Evolutionary conservation across 2,113 vertebrate species (phyloP).

Genomic region (Melanerpes aurifrons): DNA sequence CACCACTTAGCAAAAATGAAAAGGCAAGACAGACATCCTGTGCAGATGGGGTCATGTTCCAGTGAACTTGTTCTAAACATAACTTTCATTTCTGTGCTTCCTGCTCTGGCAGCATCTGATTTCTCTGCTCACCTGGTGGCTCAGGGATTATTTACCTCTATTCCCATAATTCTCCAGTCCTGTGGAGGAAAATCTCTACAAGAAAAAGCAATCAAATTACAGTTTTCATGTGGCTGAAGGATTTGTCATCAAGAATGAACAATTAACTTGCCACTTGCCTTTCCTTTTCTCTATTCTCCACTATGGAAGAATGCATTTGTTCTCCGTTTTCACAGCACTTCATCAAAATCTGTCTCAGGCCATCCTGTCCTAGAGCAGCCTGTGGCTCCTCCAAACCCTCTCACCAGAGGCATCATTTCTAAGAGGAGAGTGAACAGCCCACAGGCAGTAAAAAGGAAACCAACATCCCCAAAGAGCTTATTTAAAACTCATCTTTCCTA

Average conservation of each 20-base stretch:
- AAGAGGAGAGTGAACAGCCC: not conserved
- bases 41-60: not conserved
- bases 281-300: not conserved
- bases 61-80: slow-evolving; percentile 39
- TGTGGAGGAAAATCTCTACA: not conserved
- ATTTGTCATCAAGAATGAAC: not conserved
- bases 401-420: not conserved
- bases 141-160: not conserved
- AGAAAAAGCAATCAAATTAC: not conserved
- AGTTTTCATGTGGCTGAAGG: not conserved
- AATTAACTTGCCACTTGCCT: not conserved
- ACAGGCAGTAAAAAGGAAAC: not conserved
- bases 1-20: not conserved
- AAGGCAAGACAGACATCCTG: not conserved
- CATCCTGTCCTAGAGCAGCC: not conserved
- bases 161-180: not conserved
- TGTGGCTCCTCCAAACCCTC: not conserved
- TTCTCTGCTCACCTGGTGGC: not conserved
- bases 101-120: not conserved
- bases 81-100: not conserved
- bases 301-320: not conserved
- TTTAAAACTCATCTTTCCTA: not conserved
- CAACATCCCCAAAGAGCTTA: not conserved
- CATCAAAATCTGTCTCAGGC: not conserved
- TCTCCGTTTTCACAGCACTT: not conserved